Base-by-base conservation (phyloP, 92 coral and sea anemone genomes). In the Zoanthus sansibaricus region DNA sequence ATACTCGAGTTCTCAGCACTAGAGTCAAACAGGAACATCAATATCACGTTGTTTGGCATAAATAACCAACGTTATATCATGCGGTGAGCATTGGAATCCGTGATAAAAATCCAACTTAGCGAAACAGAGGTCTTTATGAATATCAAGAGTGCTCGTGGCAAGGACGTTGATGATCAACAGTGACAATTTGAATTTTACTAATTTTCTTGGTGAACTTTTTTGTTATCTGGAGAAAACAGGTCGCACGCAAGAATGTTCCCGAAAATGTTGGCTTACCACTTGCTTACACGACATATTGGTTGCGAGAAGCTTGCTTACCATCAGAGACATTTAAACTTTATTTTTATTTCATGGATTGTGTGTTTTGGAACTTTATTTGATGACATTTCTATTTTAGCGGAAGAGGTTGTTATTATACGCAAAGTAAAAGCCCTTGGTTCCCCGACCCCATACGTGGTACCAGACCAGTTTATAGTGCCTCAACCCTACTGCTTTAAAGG, bases 401-500 rank as follows among this genome's bases (percentile, higher is more conserved):
- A 48, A 21, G 55, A 75, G 20, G 3, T 75, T 3, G 55, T 16
- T 17, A 75, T 75, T 47, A 25, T 75, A 47, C 59, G 78, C 30
- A 47, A 30, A 9, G 31, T 25, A 1, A 13, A 17, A 37, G 7
- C 6, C 42, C 1, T 11, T 42, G 14, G 55, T 11, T 7, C 9
- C 1, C 15, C 9, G 1, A n/a, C 16, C 47, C 78, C 78, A 18
- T 6, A 1, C 9, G 52, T 47, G 37, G 31, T 48, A 1, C 14
- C 78, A 18, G 78, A 75, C 31, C 21, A 9, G 31, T 75, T 75
- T 52, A 75, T n/a, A 6, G 5, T 75, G 11, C 59, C 78, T 45
- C 58, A 47, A 75, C 47, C 78, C 4, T 75, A 46, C 12, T 75
- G 78, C 9, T 31, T 33, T 13, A 75, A 75, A 16, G 78, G 78